These are phyloP conservation scores for Tor tambroides DNA, from an alignment of 2,113 vertebrate species.

Conservation along the genomic window DNA sequence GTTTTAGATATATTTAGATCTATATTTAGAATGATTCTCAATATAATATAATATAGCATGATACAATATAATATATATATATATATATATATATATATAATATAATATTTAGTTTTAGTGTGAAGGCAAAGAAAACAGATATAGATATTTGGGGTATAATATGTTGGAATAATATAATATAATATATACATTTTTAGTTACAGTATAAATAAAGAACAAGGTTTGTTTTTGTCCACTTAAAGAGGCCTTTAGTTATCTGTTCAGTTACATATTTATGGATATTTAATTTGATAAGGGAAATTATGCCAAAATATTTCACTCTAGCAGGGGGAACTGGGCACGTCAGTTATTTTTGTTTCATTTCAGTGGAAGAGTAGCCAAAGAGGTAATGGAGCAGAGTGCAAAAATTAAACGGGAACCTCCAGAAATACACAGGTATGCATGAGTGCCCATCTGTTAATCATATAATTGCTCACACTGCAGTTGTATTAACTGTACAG, in stretches of 20 bases:
- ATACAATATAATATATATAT: too few relatives aligned
- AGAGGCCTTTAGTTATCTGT: not conserved
- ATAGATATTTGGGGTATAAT: too few relatives aligned
- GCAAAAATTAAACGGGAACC: conserved; percentile 98
- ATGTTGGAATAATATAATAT: too few relatives aligned
- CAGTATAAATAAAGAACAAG: not conserved
- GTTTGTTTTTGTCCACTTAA: not conserved
- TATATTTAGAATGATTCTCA: too few relatives aligned
- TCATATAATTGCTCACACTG: not conserved
- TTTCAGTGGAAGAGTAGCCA: conserved; percentile 92
- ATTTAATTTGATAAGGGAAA: too few relatives aligned
- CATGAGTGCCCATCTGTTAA: conserved; percentile 37
- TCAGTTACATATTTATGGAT: too few relatives aligned
- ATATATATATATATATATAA: too few relatives aligned
- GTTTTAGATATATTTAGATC: not conserved
- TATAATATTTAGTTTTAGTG: too few relatives aligned
- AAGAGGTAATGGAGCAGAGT: conserved; percentile 99
- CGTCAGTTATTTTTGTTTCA: conserved; percentile 50
- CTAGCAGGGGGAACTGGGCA: not conserved
- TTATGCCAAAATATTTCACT: not conserved
- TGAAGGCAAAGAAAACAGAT: too few relatives aligned
- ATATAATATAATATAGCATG: too few relatives aligned
- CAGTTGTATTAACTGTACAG: too few relatives aligned
- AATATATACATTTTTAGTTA: not conserved
- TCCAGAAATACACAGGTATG: conserved; percentile 95